Evolutionary conservation across 2,888 invertebrate species (phyloP).

Genomic region (Nematopogon swammerdamellus): DNA sequence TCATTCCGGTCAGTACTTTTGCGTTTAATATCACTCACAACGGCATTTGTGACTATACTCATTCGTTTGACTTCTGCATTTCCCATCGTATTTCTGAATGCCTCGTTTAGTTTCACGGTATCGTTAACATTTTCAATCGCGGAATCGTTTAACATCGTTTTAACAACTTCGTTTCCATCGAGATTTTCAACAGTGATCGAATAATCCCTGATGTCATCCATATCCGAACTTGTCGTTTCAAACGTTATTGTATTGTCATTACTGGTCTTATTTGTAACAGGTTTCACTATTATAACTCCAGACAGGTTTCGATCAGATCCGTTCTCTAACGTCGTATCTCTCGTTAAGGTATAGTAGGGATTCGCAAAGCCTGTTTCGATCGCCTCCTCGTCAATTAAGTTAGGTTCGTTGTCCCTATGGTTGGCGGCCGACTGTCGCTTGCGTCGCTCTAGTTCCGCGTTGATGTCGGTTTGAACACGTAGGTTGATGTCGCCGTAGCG

Average conservation of each 20-base stretch:
- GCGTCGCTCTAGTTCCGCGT: constrained; percentile 50
- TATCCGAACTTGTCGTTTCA: constrained; percentile 15
- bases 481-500: constrained; percentile 62
- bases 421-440: constrained; percentile 34
- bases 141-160: too few relatives aligned
- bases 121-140: too few relatives aligned
- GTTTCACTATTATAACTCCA: constrained; percentile 42
- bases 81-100: too few relatives aligned
- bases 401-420: constrained; percentile 24
- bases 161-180: too few relatives aligned
- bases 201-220: too few relatives aligned
- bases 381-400: constrained; percentile 34
- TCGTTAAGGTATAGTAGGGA: constrained; percentile 25
- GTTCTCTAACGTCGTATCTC: constrained; percentile 10
- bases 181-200: too few relatives aligned
- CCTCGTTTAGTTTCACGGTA: too few relatives aligned
- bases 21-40: too few relatives aligned
- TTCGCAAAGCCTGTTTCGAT: constrained; percentile 48
- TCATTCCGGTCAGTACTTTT: too few relatives aligned
- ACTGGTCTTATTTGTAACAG: constrained; percentile 25
- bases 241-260: constrained; percentile 40
- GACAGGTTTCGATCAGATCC: constrained; percentile 19
- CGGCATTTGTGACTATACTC: too few relatives aligned
- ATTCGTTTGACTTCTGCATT: too few relatives aligned
- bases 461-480: constrained; percentile 63